Base-by-base conservation (phyloP, 2,113 vertebrate species). In the Trichomycterus rosablanca region DNA sequence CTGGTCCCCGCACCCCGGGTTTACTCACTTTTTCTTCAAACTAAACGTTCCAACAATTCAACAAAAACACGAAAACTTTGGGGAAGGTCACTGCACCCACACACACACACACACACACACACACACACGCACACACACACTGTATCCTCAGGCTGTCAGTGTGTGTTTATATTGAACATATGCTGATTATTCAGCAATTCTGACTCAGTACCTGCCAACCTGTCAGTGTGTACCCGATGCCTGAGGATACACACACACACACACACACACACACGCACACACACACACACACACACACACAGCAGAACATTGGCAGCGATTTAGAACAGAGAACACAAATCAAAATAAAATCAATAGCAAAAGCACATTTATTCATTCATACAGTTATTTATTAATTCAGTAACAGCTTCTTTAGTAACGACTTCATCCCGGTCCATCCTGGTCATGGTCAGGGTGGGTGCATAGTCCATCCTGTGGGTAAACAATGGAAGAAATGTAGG, bases 241-340 rank as follows among this genome's bases (percentile, higher is more conserved):
- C 58, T 37, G 24, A 24, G 84, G 74, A 57, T 26, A 37, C 45
- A 22, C 45, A 58, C 45, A 59, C 30, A 55, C 40, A 70, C 26
- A 35, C 48, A 65, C 28, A 77, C 60, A 61, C 63, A 76, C 77
- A 78, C 74, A 74, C 75, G 74, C 74, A 77, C 73, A 83, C 65
- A 78, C 64, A 75, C 65, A 54, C 62, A 68, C 71, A 63, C 65
- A 70, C 60, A 77, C 56, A 52, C 59, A 67, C 52, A 60, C 67
- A 53, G 59, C 59, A 52, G 74, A 56, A 64, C 35, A 61, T 56
- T 54, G 37, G 35, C 12, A 26, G 14, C 40, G 22, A 52, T n/a
- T 40, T 48, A 62, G 8, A 18, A 12, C 10, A 10, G 12, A 1
- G 4, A 14, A 22, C 11, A 51, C 23, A 50, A 7, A 57, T 11